phyloP scores from a whole-genome alignment of 2,797 vertebrate species.

The Leptoclinus maculatus region DNA sequence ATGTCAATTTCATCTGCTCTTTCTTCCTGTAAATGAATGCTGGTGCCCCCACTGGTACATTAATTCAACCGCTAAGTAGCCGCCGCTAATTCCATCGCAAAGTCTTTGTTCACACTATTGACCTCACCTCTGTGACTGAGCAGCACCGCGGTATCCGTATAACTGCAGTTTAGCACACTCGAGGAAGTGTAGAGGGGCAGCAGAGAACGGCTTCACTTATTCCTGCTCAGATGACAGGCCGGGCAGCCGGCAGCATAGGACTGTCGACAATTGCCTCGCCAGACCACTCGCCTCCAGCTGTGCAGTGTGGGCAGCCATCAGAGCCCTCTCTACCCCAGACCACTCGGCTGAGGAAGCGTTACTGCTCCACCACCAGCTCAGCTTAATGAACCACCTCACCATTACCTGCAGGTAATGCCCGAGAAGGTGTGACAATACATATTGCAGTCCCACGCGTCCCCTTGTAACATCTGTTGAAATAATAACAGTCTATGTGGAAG shows the following conservation, averaged over 20 bases:
- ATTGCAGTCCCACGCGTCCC: not conserved
- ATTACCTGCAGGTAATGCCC: slow-evolving; percentile 51
- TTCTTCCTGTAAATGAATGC: slow-evolving; percentile 27
- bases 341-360: slow-evolving; percentile 57
- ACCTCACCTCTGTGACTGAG: slow-evolving; percentile 40
- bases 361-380: slow-evolving; percentile 52
- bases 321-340: slow-evolving; percentile 25
- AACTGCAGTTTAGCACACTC: slow-evolving; percentile 53
- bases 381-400: slow-evolving; percentile 67
- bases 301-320: slow-evolving; percentile 51
- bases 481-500: not conserved
- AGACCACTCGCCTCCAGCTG: slow-evolving; percentile 49
- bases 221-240: slow-evolving; percentile 56
- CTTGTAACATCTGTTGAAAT: not conserved
- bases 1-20: slow-evolving; percentile 11
- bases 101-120: slow-evolving; percentile 48
- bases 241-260: slow-evolving; percentile 23
- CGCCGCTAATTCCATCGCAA: slow-evolving; percentile 35
- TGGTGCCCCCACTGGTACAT: not conserved
- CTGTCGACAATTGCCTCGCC: slow-evolving; percentile 42
- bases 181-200: slow-evolving; percentile 26
- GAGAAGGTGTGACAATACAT: slow-evolving; percentile 31
- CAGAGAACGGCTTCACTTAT: slow-evolving; percentile 38
- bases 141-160: slow-evolving; percentile 23
- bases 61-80: slow-evolving; percentile 30